Evolutionary conservation across 37 sponge, comb jelly and placozoan genomes (phyloP), one percentile per base, ranked within the genome.

Genomic region (Amphimedon queenslandica): DNA sequence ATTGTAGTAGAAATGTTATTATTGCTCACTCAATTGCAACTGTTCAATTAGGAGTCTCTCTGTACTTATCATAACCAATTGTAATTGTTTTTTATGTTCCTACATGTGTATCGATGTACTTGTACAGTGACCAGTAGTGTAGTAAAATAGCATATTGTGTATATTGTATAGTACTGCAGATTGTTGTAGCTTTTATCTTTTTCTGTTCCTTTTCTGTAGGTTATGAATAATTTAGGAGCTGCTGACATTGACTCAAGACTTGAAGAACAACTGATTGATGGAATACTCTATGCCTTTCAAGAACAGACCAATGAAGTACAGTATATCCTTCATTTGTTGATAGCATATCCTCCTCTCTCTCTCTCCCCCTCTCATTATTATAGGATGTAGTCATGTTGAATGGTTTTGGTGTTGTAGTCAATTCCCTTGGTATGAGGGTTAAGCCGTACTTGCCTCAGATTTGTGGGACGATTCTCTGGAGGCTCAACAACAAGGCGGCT

Each of bases 381-480:
- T 53, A 95, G 87, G 98, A 97, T 78, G 85, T 91, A 30, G 89
- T 97, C 20, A 91, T 97, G 91, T 57, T 97, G 82, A 97, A 94
- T 42, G 94, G 94, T 0, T 97, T 97, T 82, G 98, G 98, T 28
- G 93, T 92, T 35, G 92, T 97, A 6, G 94, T 97, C 31, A 94
- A 91, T 57, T 78, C 98, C 29, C 87, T 97, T n/a, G 98, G 98
- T 25, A 68, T 64, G 18, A 64, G 98, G 0, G 95, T 94, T 30
- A 97, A 97, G 75, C 86, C 98, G 6, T 97, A 97, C 84, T 89
- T 97, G 16, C 98, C 98, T 42, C 98, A 97, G 77, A 97, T 97
- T 58, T 97, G 98, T 69, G 98, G 98, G 40, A 97, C 98, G 41
- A 88, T 97, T 55, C 82, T 97, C 31, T 97, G 90, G 91, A 42